These are phyloP conservation scores for Apis laboriosa DNA, from an alignment of 1,140 invertebrate species.

Conservation along the genomic window DNA sequence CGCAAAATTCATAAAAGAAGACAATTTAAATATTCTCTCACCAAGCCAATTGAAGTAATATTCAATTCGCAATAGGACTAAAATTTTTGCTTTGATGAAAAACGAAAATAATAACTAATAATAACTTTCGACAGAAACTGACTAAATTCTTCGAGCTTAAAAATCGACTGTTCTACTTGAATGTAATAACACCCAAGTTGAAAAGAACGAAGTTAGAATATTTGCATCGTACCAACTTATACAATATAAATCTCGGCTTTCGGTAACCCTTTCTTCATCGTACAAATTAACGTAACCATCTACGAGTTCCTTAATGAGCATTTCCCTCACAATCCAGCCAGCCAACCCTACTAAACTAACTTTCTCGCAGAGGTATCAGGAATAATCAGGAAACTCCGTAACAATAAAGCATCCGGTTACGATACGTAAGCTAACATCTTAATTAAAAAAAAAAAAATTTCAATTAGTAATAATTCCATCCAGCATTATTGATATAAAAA, in stretches of 20 bases:
- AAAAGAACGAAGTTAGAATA: not conserved
- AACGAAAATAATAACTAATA: not conserved
- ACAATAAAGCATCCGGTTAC: not conserved
- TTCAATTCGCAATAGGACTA: too few relatives aligned
- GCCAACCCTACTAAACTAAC: constrained; percentile 1
- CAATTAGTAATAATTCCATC: not conserved
- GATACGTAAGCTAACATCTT: not conserved
- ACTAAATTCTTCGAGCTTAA: not conserved
- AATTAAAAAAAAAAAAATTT: not conserved
- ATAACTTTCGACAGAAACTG: not conserved
- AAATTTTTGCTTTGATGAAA: too few relatives aligned
- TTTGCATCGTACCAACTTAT: not conserved
- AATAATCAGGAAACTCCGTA: constrained; percentile 1
- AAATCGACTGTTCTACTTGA: not conserved
- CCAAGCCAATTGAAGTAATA: too few relatives aligned
- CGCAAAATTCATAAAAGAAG: too few relatives aligned
- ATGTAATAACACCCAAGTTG: not conserved
- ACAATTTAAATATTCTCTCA: too few relatives aligned
- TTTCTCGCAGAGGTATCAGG: constrained; percentile 1
- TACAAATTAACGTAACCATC: constrained; percentile 11
- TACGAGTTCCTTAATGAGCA: not conserved
- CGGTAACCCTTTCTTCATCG: not conserved
- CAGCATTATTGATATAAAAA: not conserved
- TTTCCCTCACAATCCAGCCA: constrained; percentile 1
- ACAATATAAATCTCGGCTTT: not conserved